Conservation (phyloP, 1,140 invertebrate species). For the Glomeris maerens region DNA sequence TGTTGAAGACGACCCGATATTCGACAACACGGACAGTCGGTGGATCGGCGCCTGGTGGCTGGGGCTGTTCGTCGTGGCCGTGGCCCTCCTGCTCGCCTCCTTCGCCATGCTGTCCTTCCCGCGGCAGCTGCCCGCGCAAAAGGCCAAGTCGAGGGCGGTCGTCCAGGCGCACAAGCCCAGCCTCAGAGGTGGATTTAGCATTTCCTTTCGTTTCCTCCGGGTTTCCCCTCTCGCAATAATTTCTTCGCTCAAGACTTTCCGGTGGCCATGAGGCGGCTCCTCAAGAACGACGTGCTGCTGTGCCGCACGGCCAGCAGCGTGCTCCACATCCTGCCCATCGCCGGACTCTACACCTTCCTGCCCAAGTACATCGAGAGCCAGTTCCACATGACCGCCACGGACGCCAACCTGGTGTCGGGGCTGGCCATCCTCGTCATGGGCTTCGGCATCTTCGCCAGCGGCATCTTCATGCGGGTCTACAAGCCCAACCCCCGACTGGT, state of each 20-base stretch:
- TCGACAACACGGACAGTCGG: conserved; percentile 64
- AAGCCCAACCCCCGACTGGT: conserved; percentile 72
- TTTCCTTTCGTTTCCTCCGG: neutral
- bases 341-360: conserved; percentile 79
- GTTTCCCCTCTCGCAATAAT: neutral
- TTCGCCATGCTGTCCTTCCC: conserved; percentile 81
- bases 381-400: conserved; percentile 70
- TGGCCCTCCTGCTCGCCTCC: conserved; percentile 58
- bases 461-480: conserved; percentile 62
- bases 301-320: conserved; percentile 75
- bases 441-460: conserved; percentile 69
- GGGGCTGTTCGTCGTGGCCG: conserved; percentile 62
- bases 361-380: conserved; percentile 87
- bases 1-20: conserved; percentile 43
- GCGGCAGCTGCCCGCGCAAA: conserved; percentile 40
- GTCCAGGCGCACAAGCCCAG: neutral
- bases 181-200: neutral
- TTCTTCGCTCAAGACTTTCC: conserved; percentile 55
- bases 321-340: conserved; percentile 74
- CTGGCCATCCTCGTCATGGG: conserved; percentile 87
- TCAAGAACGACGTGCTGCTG: conserved; percentile 81
- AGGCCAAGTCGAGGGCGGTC: neutral
- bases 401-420: conserved; percentile 83
- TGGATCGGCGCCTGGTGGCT: conserved; percentile 91
- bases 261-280: conserved; percentile 62